phyloP scores from a whole-genome alignment of 2,888 invertebrate genomes.

The Notodonta ziczac region DNA sequence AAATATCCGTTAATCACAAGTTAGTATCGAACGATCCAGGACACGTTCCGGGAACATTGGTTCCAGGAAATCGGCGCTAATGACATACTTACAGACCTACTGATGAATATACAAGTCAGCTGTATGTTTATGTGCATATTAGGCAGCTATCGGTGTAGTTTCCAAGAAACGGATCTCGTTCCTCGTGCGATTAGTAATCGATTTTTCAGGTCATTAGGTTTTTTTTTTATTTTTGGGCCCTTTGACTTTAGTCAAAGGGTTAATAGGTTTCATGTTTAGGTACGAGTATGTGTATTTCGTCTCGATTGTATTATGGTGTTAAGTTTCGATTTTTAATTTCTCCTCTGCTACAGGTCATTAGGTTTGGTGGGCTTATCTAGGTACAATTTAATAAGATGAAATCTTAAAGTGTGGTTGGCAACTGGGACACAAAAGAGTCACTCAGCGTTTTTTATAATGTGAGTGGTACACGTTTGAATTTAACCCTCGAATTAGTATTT shows the following conservation, averaged over 20 bases:
- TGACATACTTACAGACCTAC: background rate
- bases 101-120: background rate
- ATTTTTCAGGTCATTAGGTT: background rate
- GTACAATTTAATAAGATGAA: background rate
- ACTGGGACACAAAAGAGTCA: too few relatives aligned
- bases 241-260: too few relatives aligned
- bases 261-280: too few relatives aligned
- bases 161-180: background rate
- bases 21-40: background rate
- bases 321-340: too few relatives aligned
- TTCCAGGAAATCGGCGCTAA: slow-evolving; percentile 1
- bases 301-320: too few relatives aligned
- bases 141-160: background rate
- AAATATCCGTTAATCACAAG: background rate
- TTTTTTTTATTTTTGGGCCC: too few relatives aligned
- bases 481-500: too few relatives aligned
- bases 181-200: background rate
- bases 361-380: background rate
- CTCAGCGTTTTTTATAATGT: too few relatives aligned
- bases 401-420: too few relatives aligned
- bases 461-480: too few relatives aligned
- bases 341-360: background rate
- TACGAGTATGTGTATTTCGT: too few relatives aligned
- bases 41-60: background rate
- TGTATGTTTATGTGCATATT: background rate